Base-by-base conservation (phyloP, 1,140 invertebrate genomes). In the Zaprionus nigranus region DNA sequence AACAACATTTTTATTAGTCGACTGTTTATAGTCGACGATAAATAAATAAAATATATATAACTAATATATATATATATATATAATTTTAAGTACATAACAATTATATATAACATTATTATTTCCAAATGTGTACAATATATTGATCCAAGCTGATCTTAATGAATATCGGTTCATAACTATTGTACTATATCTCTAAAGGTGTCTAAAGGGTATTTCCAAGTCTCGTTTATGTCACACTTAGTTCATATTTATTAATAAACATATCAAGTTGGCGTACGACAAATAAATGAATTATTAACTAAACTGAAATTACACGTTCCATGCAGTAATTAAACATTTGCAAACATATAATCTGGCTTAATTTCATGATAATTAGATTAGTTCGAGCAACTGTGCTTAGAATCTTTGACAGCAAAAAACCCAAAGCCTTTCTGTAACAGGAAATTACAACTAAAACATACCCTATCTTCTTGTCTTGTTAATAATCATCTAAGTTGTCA, bases 261-360 rank as follows among this genome's bases (percentile, higher is more conserved):
- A 22, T 51, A 51, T 20, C 46, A 51, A 51, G 20, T 17, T 17
- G 36, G 36, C 13, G 13, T 38, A 15, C 13, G 36, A 2, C 36
- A 38, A 38, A 46, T 17, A 46, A 46, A 46, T 46, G 6, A 46
- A 46, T 51, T 51, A 51, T 51, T 51, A 12, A 51, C 12, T 24
- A 51, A 4, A 5, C 22, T 24, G 46, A 22, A 51, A 51, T 5
- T 13, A 24, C 20, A 12, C 46, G 3, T 7, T 9, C 12, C 3
- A 3, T 20, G 46, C 3, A 51, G 20, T 51, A 51, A 51, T 51
- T 22, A 51, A 51, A 51, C 12, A 51, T 51, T 51, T 12, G 46
- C 17, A 22, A 49, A 49, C 46, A 51, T 46, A 46, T 46, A 46
- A 46, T 46, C 40, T 46, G 11, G 7, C n/a, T 17, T 46, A 46